Base-by-base conservation (phyloP, 2,888 invertebrate species). In the Lagria hirta region DNA sequence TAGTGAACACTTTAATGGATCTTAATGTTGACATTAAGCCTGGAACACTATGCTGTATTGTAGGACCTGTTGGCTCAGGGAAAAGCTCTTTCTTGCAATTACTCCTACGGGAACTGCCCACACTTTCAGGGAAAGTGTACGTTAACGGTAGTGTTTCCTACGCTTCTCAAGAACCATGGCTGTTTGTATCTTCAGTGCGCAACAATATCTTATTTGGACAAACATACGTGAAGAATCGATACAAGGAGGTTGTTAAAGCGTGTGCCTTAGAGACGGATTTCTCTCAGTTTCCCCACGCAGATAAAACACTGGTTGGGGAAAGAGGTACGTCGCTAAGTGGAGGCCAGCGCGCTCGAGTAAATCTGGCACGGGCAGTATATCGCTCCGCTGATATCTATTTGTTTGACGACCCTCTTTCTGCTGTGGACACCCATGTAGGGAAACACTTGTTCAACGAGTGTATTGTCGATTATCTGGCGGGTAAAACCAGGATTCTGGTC, bases 141-240 rank as follows among this genome's bases (percentile, higher is more conserved):
- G 67, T 86, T 7, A 75, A 75, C 1, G 89, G 89, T 4, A 71
- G 68, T 1, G 58, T 84, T 6, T 75, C 83, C 0, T 92, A 87
- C 64, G 84, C 86, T 2, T 81, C 86, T 33, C 89, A 90, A 71
- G 86, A 89, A 57, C 83, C 91, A 0, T 92, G 91, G 91, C 69
- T 85, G 2, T 85, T 85, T 57, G 78, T 81, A 0, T 82, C 81
- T 1, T 81, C 82, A 3, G 78, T 93, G 1, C 74, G 83, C 26
- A 84, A 88, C 57, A 93, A 93, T 65, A 86, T 93, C 46, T 71
- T 88, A 7, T 91, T 92, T 66, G 90, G 89, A 0, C 73, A 78
- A 50, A 74, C 78, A 0, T 83, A 77, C 57, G 75, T 80, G 47
- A 74, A 76, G 49, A 62, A 73, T 7, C 73, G 77, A 29, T 64